Conservation (phyloP, 2,888 invertebrate genomes). For the Dryobotodes eremita region DNA sequence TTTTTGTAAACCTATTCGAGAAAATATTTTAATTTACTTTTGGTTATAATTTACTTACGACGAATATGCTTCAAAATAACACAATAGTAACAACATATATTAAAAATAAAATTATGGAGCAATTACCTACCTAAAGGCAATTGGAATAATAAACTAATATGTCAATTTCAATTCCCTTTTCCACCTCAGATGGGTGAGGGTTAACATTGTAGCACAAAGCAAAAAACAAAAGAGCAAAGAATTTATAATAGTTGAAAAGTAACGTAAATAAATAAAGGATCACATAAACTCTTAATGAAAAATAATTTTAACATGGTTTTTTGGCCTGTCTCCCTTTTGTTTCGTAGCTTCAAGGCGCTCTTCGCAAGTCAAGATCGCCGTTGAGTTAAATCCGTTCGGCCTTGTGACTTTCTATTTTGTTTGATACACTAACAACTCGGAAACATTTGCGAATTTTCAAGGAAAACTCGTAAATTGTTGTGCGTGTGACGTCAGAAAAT, state of each 20-base stretch:
- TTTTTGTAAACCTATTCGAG: not conserved
- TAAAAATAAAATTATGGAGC: not conserved
- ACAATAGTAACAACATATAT: not conserved
- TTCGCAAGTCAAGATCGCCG: conserved; percentile 66
- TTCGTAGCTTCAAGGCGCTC: conserved; percentile 47
- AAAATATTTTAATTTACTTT: not conserved
- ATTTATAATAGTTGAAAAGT: not conserved
- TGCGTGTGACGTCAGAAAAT: not conserved
- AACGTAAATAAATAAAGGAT: not conserved
- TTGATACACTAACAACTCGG: conserved; percentile 51
- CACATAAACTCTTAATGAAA: not conserved
- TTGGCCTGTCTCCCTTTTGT: conserved; percentile 10
- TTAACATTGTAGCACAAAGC: not conserved
- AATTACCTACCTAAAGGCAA: not conserved
- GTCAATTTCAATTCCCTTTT: not conserved
- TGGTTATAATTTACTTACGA: too few relatives aligned
- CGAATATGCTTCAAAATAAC: not conserved
- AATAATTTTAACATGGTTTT: not conserved
- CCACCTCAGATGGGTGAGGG: not conserved
- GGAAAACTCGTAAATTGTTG: conserved; percentile 32
- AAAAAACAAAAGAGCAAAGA: not conserved
- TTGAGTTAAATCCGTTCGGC: conserved; percentile 62
- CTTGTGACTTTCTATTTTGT: conserved; percentile 72
- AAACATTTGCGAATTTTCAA: conserved; percentile 46
- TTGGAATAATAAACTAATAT: not conserved